A percentile compares a stretch with the other conserved stretches of the same genome.
phyloP scores from a whole-genome alignment of 2,888 invertebrate species.

The Drosophila leonis region DNA sequence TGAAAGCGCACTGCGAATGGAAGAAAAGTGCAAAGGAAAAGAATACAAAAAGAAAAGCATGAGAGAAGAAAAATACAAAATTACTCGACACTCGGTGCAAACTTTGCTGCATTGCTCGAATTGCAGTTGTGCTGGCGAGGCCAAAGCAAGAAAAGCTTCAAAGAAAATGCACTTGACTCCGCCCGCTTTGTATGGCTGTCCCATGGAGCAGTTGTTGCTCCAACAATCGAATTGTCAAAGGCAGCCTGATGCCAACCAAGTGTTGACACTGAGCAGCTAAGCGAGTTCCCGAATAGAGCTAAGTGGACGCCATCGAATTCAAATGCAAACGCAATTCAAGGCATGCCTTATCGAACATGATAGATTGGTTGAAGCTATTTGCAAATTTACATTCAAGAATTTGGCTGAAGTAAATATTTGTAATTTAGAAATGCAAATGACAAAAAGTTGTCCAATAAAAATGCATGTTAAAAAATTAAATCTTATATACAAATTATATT shows the following conservation, averaged over 20 bases:
- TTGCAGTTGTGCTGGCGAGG: slow-evolving; percentile 35
- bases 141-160: slow-evolving; percentile 25
- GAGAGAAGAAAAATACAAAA: slow-evolving; percentile 15
- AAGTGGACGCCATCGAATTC: slow-evolving; percentile 23
- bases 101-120: slow-evolving; percentile 64
- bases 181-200: slow-evolving; percentile 27
- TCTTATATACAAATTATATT: too few relatives aligned
- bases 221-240: slow-evolving; percentile 48
- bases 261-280: slow-evolving; percentile 14
- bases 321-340: slow-evolving; percentile 4
- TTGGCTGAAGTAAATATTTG: background rate
- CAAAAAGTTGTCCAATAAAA: too few relatives aligned
- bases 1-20: slow-evolving; percentile 61
- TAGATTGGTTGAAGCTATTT: background rate
- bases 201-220: slow-evolving; percentile 13
- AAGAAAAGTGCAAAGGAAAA: slow-evolving; percentile 33
- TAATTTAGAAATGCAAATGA: too few relatives aligned
- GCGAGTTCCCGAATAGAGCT: background rate
- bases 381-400: background rate
- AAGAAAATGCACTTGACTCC: slow-evolving; percentile 52
- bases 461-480: too few relatives aligned
- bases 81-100: slow-evolving; percentile 20
- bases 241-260: slow-evolving; percentile 28
- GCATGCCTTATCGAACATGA: background rate
- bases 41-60: slow-evolving; percentile 14